Evolutionary conservation across 1,140 invertebrate genomes (phyloP).

Genomic region (Zeugodacus cucurbitae): DNA sequence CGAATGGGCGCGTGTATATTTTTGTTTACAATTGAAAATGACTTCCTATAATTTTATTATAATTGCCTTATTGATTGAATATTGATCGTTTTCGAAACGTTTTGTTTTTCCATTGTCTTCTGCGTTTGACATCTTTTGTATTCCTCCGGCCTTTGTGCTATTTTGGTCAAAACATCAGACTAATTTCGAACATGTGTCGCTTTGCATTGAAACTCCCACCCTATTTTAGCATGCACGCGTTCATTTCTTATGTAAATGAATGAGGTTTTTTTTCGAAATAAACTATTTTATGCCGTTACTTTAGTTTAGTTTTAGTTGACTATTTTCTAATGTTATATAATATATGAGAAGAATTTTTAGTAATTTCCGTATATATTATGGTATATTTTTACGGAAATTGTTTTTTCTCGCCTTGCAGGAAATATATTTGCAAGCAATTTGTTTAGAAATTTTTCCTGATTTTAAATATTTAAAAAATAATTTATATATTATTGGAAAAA

Average conservation of each 20-base stretch:
- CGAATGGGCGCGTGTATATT: no score
- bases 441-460: no score
- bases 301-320: no score
- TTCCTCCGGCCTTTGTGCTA: background rate
- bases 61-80: background rate
- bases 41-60: background rate
- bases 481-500: no score
- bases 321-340: no score
- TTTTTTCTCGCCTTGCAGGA: no score
- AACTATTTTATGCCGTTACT: no score
- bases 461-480: no score
- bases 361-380: background rate
- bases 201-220: background rate
- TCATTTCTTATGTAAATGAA: constrained; percentile 5
- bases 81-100: background rate
- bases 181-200: background rate
- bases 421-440: no score
- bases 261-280: background rate
- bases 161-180: background rate
- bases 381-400: no score
- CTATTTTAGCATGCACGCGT: background rate
- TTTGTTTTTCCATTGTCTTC: background rate
- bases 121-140: background rate
- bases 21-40: background rate
- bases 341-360: background rate